Evolutionary conservation across 2,113 vertebrate genomes (phyloP), one percentile per base, ranked within the genome.

Genomic region (Atractosteus spatula): DNA sequence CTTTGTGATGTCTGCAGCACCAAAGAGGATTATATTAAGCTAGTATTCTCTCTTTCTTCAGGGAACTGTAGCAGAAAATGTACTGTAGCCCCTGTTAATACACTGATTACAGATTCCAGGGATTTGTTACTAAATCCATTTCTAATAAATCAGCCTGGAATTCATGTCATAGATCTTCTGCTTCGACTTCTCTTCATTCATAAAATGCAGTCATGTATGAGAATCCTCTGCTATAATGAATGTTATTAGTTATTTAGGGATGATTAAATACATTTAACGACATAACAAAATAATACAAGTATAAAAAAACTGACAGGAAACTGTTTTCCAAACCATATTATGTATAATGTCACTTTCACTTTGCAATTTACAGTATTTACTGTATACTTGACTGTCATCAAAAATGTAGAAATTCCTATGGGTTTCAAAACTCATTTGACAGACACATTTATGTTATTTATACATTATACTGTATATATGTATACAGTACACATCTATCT

Each of bases 121-220:
- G 47, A 62, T 45, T 45, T 59, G 55, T 11, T 59, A n/a, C 45
- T 7, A 71, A 62, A 67, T 41, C 13, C 16, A 16, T n/a, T 67
- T 17, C 69, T 62, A 68, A 54, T 75, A 41, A 68, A 68, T 71
- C 65, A 62, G 57, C 29, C 51, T 68, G 56, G 57, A 65, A 71
- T 71, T 75, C 64, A 59, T 66, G 51, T 63, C 56, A 68, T 11
- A 71, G 63, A 54, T 61, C 61, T 55, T 59, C 62, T 61, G 45
- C 55, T 68, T 7, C 3, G 3, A 4, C 7, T 55, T 68, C 63
- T 68, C 45, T 67, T 12, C 14, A 8, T 41, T 56, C 11, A 42
- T 41, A 11, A 43, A 43, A 59, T 55, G 41, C 47, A 3, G 43
- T 43, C 11, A 4, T 44, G 13, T 12, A 8, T 56, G 7, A 42